Evolutionary conservation across 1,140 invertebrate species (phyloP), one percentile per base, ranked within the genome.

Genomic region (Lanistes nyassanus): DNA sequence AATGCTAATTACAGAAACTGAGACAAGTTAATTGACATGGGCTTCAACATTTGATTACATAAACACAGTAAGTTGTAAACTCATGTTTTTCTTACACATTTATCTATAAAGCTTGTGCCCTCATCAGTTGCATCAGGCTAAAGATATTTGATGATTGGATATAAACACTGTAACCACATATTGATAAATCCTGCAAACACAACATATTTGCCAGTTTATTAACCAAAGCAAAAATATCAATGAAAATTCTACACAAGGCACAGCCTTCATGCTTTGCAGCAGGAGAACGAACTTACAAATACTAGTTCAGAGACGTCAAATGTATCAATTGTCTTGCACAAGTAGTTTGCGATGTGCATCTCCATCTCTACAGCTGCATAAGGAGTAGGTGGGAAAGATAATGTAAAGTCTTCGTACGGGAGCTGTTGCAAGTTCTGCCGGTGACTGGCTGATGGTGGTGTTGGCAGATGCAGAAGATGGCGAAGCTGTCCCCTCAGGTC

Each of bases 291-390:
- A 78, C 84, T 88, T 88, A 93, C 92, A 84, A 92, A 89, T 66
- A 92, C 88, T 81, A 90, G 90, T 76, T 90, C 89, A 26, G 89
- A 88, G 5, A 92, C 80, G 81, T 93, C 91, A 80, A 92, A 92
- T 34, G 86, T 90, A 53, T 92, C 91, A 2, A 89, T 86, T 7
- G 91, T 92, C 75, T 88, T 85, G 60, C 88, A 84, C 21, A 93
- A 80, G 81, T 92, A 93, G 3, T 88, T 62, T 13, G 84, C 84
- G 51, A 93, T 87, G 31, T 89, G 87, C 34, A 83, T 78, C 79
- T 93, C 91, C 62, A 93, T 81, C 21, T 92, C 89, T 39, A 83
- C 78, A 21, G 86, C 55, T 11, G 55, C 53, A 80, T 64, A 84
- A 72, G 29, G 13, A 37, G 31, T 69, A 3, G 34, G 21, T 69